These are phyloP conservation scores for Origma solitaria DNA, from an alignment of 2,113 vertebrate genomes.

Conservation along the genomic window DNA sequence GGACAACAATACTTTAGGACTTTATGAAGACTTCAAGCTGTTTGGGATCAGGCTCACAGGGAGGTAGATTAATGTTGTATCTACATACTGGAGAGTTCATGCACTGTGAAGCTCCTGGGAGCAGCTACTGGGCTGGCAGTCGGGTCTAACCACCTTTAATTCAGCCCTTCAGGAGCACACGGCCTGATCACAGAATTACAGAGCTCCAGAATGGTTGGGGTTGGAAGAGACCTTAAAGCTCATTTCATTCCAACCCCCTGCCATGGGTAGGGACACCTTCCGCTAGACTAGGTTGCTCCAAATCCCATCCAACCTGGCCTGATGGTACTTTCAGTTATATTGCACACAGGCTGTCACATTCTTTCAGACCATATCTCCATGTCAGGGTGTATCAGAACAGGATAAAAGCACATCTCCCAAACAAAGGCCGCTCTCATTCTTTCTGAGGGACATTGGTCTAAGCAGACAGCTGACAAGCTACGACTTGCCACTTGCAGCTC, in stretches of 20 bases:
- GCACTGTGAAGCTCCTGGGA: background rate
- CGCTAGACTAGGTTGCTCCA: background rate
- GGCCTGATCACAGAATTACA: background rate
- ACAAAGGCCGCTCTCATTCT: background rate
- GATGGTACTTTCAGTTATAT: background rate
- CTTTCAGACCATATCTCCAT: background rate
- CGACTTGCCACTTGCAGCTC: background rate
- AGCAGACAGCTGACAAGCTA: background rate
- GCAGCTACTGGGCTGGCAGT: background rate
- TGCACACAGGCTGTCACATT: background rate
- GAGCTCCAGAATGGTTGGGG: background rate
- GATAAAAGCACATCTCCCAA: background rate
- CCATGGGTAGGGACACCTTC: background rate
- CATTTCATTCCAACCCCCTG: background rate
- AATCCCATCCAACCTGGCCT: background rate
- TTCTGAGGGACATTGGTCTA: background rate
- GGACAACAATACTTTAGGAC: background rate
- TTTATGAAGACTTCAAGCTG: background rate
- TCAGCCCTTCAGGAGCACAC: background rate
- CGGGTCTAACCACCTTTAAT: background rate
- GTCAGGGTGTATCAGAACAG: background rate
- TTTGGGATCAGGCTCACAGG: background rate
- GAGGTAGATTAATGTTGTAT: background rate
- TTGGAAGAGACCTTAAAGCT: background rate
- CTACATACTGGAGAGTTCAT: background rate